Evolutionary conservation across 2,797 vertebrate genomes (phyloP).

Genomic region (Gambusia yucatana): DNA sequence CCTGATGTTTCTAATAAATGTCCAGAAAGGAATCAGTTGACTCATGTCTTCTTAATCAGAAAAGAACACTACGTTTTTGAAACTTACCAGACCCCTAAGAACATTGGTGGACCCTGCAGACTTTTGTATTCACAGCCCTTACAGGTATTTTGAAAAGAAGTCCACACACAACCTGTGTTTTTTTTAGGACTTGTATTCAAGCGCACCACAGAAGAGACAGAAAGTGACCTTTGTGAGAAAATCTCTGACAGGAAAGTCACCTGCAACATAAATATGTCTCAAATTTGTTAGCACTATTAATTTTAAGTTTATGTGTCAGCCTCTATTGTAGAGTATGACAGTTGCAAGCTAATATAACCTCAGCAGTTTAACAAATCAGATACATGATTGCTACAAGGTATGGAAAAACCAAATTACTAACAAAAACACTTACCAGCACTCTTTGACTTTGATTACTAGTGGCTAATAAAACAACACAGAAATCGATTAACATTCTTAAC

Average conservation of each 20-base stretch:
- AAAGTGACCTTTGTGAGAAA: constrained; percentile 11
- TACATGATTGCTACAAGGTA: constrained; percentile 7
- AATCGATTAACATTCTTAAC: constrained; percentile 72
- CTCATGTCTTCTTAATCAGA: no score
- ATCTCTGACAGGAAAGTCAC: constrained; percentile 22
- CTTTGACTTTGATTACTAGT: constrained; percentile 46
- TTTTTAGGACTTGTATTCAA: constrained; percentile 21
- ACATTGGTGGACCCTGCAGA: not conserved
- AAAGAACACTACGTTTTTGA: no score
- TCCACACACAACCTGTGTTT: not conserved
- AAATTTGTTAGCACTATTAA: constrained; percentile 20
- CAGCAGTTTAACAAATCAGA: not conserved
- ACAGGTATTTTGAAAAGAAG: not conserved
- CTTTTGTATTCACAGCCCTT: not conserved
- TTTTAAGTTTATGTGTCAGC: constrained; percentile 11
- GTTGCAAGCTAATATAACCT: constrained; percentile 8
- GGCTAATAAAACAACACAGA: constrained; percentile 56
- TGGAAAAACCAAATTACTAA: constrained; percentile 7
- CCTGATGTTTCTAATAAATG: no score
- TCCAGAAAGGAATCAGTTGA: no score
- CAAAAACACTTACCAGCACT: constrained; percentile 17
- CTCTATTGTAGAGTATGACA: not conserved
- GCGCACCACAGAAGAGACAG: not conserved
- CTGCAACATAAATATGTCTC: constrained; percentile 45
- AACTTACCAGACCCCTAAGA: not conserved